These are phyloP conservation scores for Misgurnus mizolepis DNA, from an alignment of 2,113 vertebrate species.

Conservation along the genomic window DNA sequence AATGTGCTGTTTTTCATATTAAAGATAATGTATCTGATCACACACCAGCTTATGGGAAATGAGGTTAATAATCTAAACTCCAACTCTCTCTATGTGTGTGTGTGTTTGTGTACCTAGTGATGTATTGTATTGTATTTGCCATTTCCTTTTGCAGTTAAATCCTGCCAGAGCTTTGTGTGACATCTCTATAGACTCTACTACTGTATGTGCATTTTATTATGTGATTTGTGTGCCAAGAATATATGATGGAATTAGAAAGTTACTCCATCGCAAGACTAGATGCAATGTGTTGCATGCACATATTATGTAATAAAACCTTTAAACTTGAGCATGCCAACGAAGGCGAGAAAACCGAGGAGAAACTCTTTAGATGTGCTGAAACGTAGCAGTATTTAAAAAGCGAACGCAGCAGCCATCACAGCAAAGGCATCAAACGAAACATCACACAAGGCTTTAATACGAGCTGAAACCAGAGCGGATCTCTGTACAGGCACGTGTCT, in stretches of 20 bases:
- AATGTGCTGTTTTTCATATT: conserved; percentile 31
- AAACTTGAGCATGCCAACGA: conserved; percentile 54
- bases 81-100: conserved; percentile 40
- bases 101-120: conserved; percentile 38
- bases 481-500: conserved; percentile 4
- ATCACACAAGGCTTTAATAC: conserved; percentile 41
- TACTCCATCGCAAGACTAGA: not conserved
- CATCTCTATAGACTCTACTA: not conserved
- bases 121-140: not conserved
- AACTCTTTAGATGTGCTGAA: conserved; percentile 33
- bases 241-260: not conserved
- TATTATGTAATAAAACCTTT: conserved; percentile 60
- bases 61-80: conserved; percentile 47
- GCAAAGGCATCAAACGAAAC: conserved; percentile 41
- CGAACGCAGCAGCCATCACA: conserved; percentile 31
- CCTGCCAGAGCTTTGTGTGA: not conserved
- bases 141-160: not conserved
- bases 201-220: not conserved
- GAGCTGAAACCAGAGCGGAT: conserved; percentile 27
- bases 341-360: conserved; percentile 49
- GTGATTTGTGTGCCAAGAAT: not conserved
- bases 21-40: conserved; percentile 42
- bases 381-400: conserved; percentile 19
- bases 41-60: conserved; percentile 24
- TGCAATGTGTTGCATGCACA: not conserved